Evolutionary conservation across 2,797 vertebrate species (phyloP).

Genomic region (Microhierax caerulescens): DNA sequence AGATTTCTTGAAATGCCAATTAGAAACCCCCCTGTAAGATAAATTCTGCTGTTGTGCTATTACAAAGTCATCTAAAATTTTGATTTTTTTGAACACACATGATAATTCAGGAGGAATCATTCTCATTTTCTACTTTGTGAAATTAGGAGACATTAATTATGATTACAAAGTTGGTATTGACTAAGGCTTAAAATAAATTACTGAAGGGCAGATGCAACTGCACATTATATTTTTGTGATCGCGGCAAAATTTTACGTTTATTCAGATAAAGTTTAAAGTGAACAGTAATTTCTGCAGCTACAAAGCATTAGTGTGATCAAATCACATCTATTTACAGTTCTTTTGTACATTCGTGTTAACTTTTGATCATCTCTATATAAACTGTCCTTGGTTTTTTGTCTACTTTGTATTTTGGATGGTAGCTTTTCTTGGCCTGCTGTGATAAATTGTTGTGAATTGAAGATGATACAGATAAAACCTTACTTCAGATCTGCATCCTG

Average conservation of each 20-base stretch:
- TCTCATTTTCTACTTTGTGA: slow-evolving; percentile 24
- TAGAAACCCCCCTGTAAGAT: not conserved
- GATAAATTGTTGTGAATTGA: not conserved
- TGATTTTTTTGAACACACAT: not conserved
- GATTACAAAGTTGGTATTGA: not conserved
- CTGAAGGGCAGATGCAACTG: not conserved
- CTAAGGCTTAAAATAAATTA: not conserved
- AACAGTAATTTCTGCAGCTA: not conserved
- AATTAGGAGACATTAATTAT: not conserved
- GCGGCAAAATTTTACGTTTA: not conserved
- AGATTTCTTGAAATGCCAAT: not conserved
- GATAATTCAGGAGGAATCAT: not conserved
- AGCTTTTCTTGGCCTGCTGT: not conserved
- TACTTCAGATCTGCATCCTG: not conserved
- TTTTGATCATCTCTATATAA: not conserved
- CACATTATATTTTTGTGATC: not conserved
- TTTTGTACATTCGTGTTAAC: not conserved
- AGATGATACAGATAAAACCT: not conserved
- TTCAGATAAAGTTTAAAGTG: not conserved
- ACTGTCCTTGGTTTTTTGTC: not conserved
- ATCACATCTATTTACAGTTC: not conserved
- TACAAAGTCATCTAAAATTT: slow-evolving; percentile 4
- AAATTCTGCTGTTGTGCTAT: not conserved
- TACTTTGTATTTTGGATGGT: not conserved
- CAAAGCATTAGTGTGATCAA: not conserved